Base-by-base conservation (phyloP, 2,113 vertebrate species). In the Nansenia antarctica region DNA sequence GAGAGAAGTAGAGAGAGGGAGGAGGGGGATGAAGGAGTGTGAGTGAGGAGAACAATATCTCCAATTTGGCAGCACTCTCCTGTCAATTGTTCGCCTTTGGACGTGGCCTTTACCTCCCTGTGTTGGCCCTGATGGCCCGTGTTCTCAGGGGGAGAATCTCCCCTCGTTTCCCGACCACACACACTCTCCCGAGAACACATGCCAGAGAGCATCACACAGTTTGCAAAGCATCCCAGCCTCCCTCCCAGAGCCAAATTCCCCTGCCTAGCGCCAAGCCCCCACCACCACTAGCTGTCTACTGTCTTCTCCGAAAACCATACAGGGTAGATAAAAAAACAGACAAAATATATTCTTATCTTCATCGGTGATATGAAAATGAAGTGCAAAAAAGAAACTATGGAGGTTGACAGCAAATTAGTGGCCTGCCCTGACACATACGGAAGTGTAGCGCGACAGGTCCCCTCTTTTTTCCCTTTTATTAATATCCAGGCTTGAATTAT, bases 401-500 rank as follows among this genome's bases (percentile, higher is more conserved):
- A 79, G 81, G 74, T 79, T 90, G 91, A 89, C 89, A 91, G 80
- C 86, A 92, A 93, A 93, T 93, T 92, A 90, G 69, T 83, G 81
- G 66, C 83, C 74, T 85, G 83, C 69, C 83, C 77, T 82, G 74
- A 88, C 89, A 91, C 73, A 86, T 90, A 89, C 79, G 58, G 59
- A 64, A 90, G 82, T 87, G 78, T 83, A 85, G 87, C 72, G 82
- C 82, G 89, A 87, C 81, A 92, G 83, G 87, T 88, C 82, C 84
- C 74, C 78, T 74, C 76, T 88, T 88, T 83, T 77, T 73, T 70
- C 73, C 59, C 42, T 83, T 90, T 92, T 90, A 83, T 92, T 91
- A 89, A 92, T 92, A 92, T 88, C 82, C 87, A 82, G 62, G 87
- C 71, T 82, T 95, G 91, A 95, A 94, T 94, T 92, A 94, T 95